phyloP scores from a whole-genome alignment of 2,797 vertebrate genomes.

The Eidolon dupreanum region DNA sequence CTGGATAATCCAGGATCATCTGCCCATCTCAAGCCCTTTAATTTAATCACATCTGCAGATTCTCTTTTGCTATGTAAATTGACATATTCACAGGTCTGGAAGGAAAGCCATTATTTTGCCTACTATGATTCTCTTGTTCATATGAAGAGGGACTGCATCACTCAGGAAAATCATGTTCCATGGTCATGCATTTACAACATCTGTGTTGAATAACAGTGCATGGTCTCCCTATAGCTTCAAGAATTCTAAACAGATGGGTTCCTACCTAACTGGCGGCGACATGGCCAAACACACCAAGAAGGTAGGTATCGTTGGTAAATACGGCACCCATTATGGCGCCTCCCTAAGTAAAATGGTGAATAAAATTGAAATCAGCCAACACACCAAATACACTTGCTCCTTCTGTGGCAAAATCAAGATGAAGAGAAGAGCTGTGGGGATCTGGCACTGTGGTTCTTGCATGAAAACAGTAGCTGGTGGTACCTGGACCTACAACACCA shows the following conservation, averaged over 20 bases:
- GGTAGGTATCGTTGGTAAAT: too few relatives aligned
- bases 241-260: not conserved
- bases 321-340: too few relatives aligned
- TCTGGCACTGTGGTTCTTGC: too few relatives aligned
- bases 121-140: not conserved
- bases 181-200: not conserved
- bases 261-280: too few relatives aligned
- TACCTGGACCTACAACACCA: too few relatives aligned
- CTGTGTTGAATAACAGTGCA: not conserved
- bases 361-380: too few relatives aligned
- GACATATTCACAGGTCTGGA: not conserved
- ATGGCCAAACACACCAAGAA: too few relatives aligned
- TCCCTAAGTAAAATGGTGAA: too few relatives aligned
- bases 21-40: not conserved
- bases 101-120: not conserved
- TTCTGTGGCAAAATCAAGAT: too few relatives aligned
- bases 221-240: not conserved
- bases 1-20: not conserved
- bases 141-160: not conserved
- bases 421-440: too few relatives aligned
- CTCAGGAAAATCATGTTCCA: not conserved
- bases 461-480: too few relatives aligned
- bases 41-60: not conserved
- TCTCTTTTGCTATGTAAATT: not conserved
- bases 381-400: too few relatives aligned